Conservation (phyloP, 2,113 vertebrate species). For the Rhinogobius similis region DNA sequence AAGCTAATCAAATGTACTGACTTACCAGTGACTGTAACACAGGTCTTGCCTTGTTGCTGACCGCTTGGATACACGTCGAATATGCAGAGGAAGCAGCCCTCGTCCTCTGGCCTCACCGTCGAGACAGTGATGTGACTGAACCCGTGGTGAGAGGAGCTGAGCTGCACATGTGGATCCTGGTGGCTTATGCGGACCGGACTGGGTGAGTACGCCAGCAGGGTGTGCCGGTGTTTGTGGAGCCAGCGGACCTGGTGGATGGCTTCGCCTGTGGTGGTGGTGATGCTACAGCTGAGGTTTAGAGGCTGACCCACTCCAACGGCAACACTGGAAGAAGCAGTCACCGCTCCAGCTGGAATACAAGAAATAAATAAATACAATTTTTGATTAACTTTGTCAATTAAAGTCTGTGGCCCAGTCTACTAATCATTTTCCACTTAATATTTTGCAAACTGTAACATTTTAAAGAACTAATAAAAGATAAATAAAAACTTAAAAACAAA, state of each 20-base stretch:
- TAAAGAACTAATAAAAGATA: too few species aligned
- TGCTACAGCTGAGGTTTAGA: conserved; percentile 67
- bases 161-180: conserved; percentile 41
- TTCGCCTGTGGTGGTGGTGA: conserved; percentile 41
- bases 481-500: too few species aligned
- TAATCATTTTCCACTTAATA: too few species aligned
- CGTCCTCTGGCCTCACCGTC: conserved; percentile 36
- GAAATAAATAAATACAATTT: background rate
- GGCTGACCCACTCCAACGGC: conserved; percentile 41
- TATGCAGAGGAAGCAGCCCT: conserved; percentile 75
- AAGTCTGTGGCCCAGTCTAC: too few species aligned
- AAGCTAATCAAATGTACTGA: too few species aligned
- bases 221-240: conserved; percentile 34
- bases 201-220: conserved; percentile 65
- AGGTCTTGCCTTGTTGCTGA: conserved; percentile 56
- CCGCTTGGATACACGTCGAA: conserved; percentile 74
- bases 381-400: background rate
- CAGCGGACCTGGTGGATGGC: conserved; percentile 73
- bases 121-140: conserved; percentile 69
- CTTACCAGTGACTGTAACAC: conserved; percentile 68
- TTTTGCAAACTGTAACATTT: too few species aligned
- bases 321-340: conserved; percentile 51
- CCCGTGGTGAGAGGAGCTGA: conserved; percentile 26
- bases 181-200: conserved; percentile 20
- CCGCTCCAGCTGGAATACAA: conserved; percentile 55